These are phyloP conservation scores for Fregetta grallaria DNA, from an alignment of 2,113 vertebrate genomes.

Conservation along the genomic window DNA sequence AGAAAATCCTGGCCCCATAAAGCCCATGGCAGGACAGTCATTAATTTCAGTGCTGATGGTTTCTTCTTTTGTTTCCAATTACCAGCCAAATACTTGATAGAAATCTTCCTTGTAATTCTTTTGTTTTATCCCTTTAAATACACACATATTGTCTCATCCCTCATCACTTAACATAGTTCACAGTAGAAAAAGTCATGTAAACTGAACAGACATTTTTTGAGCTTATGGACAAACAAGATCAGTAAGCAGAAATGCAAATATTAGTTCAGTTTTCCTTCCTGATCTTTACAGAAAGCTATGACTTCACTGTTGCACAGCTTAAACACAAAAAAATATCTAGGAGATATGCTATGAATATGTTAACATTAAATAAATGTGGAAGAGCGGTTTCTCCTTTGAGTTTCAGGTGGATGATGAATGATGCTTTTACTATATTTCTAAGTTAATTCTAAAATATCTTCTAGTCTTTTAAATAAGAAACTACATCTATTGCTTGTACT, in stretches of 20 bases:
- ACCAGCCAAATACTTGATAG: neutral
- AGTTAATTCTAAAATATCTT: constrained; percentile 6
- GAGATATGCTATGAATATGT: neutral
- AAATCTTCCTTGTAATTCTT: neutral
- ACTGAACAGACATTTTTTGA: neutral
- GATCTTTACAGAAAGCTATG: neutral
- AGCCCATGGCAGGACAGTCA: neutral
- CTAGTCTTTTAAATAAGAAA: neutral
- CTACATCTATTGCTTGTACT: neutral
- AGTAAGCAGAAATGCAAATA: neutral
- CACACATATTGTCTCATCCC: neutral
- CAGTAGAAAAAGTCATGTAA: neutral
- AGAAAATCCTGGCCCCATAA: neutral
- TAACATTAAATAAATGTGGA: neutral
- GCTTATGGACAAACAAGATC: neutral
- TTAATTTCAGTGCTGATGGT: neutral
- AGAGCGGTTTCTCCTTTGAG: neutral
- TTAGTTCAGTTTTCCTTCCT: neutral
- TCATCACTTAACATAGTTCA: neutral
- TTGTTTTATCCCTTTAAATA: neutral
- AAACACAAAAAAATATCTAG: neutral
- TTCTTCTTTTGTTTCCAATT: neutral
- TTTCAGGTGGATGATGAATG: neutral
- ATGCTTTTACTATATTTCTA: neutral
- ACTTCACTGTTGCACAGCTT: neutral